Base-by-base conservation (phyloP, 2,113 vertebrate genomes). In the Gila orcuttii region DNA sequence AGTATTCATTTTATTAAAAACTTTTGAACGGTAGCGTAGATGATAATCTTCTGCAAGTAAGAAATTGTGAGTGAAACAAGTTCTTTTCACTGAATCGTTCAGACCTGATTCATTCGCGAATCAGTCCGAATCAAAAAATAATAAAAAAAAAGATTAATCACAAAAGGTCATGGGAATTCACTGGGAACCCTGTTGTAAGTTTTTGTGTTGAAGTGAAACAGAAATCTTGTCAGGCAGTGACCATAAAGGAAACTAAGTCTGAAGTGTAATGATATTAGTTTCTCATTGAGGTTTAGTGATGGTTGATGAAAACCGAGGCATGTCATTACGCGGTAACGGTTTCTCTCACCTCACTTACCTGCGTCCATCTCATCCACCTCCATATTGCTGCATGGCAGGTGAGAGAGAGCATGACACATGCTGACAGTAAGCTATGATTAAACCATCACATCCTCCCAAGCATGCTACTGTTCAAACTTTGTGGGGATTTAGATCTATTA, bases 281-380 rank as follows among this genome's bases (percentile, higher is more conserved):
- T 71, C 36, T 71, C 19, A 21, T 9, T n/a, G 68, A 71, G 69
- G 69, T 23, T 73, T 64, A 64, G n/a, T 25, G 60, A 64, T 28
- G 62, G 3, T 21, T 42, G 57, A 62, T 79, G n/a, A 28, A 57
- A 62, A 50, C 23, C 33, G 31, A 76, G 11, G 9, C 23, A 60
- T 8, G 45, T 21, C 9, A 80, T 59, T 57, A 52, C 71, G 21
- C 83, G 78, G 59, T 59, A 31, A 31, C 13, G 3, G 55, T 15
- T 60, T 45, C 78, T 81, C 69, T 86, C 8, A 78, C 73, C 62
- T 85, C 79, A 93, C 93, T 93, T 90, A 94, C 94, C 93, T 19
- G 91, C 79, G 82, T 94, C 93, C 91, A 92, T 91, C 60, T 94
- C 93, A 83, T 94, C 93, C 74, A 91, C 92, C 80, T 95, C 95